Evolutionary conservation across 2,113 vertebrate species (phyloP), one percentile per base, ranked within the genome.

Genomic region (Spheniscus mendiculus): DNA sequence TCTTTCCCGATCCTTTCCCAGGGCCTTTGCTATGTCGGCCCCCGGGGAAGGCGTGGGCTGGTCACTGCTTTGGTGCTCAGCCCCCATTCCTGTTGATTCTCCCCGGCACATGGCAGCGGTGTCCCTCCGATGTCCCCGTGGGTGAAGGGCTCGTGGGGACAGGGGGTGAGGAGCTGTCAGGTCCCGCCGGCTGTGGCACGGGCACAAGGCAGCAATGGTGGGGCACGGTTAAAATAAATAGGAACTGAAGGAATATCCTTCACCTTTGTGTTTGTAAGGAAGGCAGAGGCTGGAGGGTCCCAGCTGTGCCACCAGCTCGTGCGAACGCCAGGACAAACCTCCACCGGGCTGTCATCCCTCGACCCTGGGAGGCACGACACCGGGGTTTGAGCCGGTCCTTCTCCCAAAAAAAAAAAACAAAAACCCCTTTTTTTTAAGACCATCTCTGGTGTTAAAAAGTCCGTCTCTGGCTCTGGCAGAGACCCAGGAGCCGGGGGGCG

Each of bases 291-390:
- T 23, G 65, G 15, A 53, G 47, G 1, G 16, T 50, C 53, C 52
- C 62, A 30, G 25, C 29, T 58, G 62, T 18, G 62, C 63, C 52
- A n/a, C 12, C 3, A 0, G 44, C 72, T 58, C 29, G 2, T 12
- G 20, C 2, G 0, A 25, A 11, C 10, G 1, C 26, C 0, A 1
- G 47, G 47, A 26, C 16, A 30, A 44, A 36, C 50, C 22, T 23
- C 26, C 0, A 2, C 36, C 0, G 2, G 73, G 26, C 5, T 9
- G 34, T 50, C 27, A 9, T 36, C 17, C 21, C 20, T 30, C 2
- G 1, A 16, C 7, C 11, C 62, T 5, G 38, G 29, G 44, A n/a
- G 19, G 23, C n/a, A 34, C 3, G 1, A 19, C 1, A 9, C 27
- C 0, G 2, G 40, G 21, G 40, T 63, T 26, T 38, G 55, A 45